Base-by-base conservation (phyloP, 2,113 vertebrate genomes). In the Chroicocephalus ridibundus region DNA sequence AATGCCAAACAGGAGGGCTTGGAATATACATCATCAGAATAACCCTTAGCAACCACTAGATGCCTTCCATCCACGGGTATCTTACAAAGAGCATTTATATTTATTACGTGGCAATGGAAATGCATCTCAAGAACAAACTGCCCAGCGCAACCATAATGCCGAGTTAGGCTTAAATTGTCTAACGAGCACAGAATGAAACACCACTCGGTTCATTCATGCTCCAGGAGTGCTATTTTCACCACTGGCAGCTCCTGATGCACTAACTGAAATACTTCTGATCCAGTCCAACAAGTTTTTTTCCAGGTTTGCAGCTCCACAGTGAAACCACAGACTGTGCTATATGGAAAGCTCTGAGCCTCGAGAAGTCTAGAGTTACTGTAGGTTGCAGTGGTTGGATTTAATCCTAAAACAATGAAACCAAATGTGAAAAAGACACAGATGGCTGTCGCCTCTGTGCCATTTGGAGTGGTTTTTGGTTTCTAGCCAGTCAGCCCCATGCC, bases 381-480 rank as follows among this genome's bases (percentile, higher is more conserved):
- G 94, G 92, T 92, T 92, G 86, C 94, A 93, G 88, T 0, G 12
- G 77, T 93, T 97, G 97, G 97, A 96, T 94, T 93, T 75, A 86
- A 75, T 94, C 97, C 96, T 97, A 96, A 97, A 97, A 94, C 91
- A 97, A 94, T 94, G 88, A 97, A 96, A 84, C 60, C 1, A 19
- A 97, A 95, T 15, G 86, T 90, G 95, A 93, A 93, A 96, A 88
- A 82, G 96, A 79, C 95, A 84, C 90, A 94, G 94, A 95, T 95
- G 96, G 90, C 93, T 92, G 94, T 92, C 25, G 7, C 90, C 92
- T 93, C 86, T 75, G 87, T 93, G 95, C 94, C 82, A 79, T 88
- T 94, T 88, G 65, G 82, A 91, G 91, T 29, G 87, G 69, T 34
- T 71, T 83, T 68, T 94, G 90, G 87, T 71, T 65, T 68, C 82